Conservation (phyloP, 2,797 vertebrate genomes). For the Macroramphosus scolopax region DNA sequence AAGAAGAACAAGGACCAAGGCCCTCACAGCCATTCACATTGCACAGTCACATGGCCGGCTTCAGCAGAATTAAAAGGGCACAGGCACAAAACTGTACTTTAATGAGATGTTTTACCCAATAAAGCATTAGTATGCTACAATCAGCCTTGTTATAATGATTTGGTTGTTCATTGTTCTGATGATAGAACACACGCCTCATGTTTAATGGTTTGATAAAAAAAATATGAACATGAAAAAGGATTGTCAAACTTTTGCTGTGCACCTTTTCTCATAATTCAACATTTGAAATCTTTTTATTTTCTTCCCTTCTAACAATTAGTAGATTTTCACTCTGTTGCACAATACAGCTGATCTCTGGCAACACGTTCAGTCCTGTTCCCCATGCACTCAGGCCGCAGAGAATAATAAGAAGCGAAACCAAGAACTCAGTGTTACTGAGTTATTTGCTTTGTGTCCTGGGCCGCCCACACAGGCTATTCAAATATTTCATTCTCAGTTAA, state of each 20-base stretch:
- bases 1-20: too few relatives aligned
- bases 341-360: constrained; percentile 10
- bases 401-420: constrained; percentile 44
- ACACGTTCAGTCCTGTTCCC: constrained; percentile 32
- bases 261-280: too few relatives aligned
- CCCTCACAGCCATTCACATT: too few relatives aligned
- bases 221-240: too few relatives aligned
- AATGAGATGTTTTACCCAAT: not conserved
- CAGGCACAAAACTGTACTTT: not conserved
- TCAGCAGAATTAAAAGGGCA: too few relatives aligned
- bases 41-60: not conserved
- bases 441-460: constrained; percentile 38
- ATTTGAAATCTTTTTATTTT: too few relatives aligned
- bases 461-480: constrained; percentile 27
- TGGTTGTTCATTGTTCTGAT: too few relatives aligned
- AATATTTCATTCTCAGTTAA: constrained; percentile 16
- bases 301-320: too few relatives aligned
- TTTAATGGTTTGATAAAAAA: too few relatives aligned
- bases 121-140: not conserved
- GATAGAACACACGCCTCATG: too few relatives aligned
- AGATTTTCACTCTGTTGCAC: constrained; percentile 4
- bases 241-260: too few relatives aligned
- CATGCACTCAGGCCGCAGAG: constrained; percentile 8
- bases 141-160: not conserved
- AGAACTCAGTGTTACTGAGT: constrained; percentile 39